Evolutionary conservation across 2,888 invertebrate species (phyloP).

Genomic region (Hydriomena furcata): DNA sequence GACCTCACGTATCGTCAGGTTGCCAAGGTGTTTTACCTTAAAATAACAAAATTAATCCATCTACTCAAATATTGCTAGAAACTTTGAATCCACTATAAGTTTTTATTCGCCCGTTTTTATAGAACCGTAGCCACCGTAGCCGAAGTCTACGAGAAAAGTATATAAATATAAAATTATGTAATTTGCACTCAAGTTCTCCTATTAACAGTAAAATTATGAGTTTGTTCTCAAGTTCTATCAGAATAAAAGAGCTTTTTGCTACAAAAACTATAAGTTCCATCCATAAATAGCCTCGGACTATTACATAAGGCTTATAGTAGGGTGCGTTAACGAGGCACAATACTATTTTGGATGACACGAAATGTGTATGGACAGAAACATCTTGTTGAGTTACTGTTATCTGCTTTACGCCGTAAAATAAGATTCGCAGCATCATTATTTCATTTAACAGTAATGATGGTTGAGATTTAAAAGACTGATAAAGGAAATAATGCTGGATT

Average conservation of each 20-base stretch:
- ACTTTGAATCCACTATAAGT: too few species aligned
- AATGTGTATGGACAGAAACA: conserved; percentile 21
- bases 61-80: too few species aligned
- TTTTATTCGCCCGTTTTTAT: too few species aligned
- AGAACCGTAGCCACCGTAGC: too few species aligned
- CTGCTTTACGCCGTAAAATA: conserved; percentile 3
- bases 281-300: conserved; percentile 16
- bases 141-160: too few species aligned
- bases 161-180: too few species aligned
- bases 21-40: too few species aligned
- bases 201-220: too few species aligned
- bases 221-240: too few species aligned
- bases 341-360: conserved; percentile 26
- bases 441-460: conserved; percentile 7
- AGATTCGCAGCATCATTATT: background rate
- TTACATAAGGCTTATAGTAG: conserved; percentile 31
- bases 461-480: conserved; percentile 5
- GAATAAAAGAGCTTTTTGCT: background rate
- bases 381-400: conserved; percentile 25
- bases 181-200: too few species aligned
- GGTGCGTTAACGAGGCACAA: conserved; percentile 30
- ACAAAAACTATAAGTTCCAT: background rate
- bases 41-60: too few species aligned
- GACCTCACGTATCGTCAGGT: too few species aligned
- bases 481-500: conserved; percentile 3